Percentiles rank a stretch among this genome's conserved stretches.
Conservation (phyloP, 2,113 vertebrate species). For the Psilopsiagon aurifrons region DNA sequence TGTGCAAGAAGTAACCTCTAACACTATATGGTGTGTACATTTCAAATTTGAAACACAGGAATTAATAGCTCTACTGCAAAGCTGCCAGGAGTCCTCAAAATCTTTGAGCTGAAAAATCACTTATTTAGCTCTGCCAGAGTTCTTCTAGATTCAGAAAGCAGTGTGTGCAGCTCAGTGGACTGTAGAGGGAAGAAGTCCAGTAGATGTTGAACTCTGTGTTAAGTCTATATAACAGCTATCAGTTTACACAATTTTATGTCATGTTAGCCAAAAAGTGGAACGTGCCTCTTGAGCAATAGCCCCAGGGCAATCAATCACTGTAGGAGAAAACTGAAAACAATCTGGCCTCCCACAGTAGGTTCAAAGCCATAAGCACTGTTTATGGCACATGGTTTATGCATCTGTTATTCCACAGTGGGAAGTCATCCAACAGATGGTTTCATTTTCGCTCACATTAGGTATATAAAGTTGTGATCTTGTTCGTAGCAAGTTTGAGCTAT, state of each 20-base stretch:
- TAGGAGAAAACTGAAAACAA: conserved; percentile 37
- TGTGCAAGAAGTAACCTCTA: not conserved
- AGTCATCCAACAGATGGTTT: conserved; percentile 63
- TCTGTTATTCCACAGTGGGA: conserved; percentile 17
- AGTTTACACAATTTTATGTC: not conserved
- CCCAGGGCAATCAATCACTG: conserved; percentile 26
- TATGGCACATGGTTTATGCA: conserved; percentile 19
- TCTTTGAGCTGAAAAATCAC: not conserved
- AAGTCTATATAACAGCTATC: not conserved
- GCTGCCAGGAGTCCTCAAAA: not conserved
- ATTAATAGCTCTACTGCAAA: not conserved
- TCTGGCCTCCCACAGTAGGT: conserved; percentile 42
- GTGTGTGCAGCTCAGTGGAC: not conserved
- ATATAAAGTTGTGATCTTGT: conserved; percentile 11
- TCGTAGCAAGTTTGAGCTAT: conserved; percentile 16
- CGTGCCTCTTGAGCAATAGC: not conserved
- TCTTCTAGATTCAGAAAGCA: not conserved
- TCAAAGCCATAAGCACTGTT: not conserved
- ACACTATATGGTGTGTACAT: not conserved
- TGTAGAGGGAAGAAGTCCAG: not conserved
- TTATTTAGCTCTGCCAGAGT: not conserved
- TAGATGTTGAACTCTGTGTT: not conserved
- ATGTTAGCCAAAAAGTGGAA: not conserved
- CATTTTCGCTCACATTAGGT: conserved; percentile 58
- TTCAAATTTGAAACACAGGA: not conserved